Percentiles rank a stretch among this genome's conserved stretches.
phyloP scores from a whole-genome alignment of 2,888 invertebrate genomes.

The Yponomeuta evonymella region DNA sequence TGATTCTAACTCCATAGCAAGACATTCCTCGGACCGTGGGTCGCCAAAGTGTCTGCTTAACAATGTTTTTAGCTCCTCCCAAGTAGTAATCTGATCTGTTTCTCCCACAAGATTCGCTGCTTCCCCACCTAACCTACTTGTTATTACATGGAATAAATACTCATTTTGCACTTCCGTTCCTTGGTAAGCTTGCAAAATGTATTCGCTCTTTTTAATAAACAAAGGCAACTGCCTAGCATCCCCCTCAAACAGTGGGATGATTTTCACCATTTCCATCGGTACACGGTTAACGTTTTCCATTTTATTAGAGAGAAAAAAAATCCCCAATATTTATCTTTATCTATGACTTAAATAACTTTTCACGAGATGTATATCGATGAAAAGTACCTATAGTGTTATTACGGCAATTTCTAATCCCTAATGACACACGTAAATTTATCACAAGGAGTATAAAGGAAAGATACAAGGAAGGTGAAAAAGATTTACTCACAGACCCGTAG shows the following conservation, averaged over 20 bases:
- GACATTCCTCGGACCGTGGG: not conserved
- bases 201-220: not conserved
- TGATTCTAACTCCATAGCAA: not conserved
- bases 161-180: not conserved
- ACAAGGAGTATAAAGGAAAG: not conserved
- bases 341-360: not conserved
- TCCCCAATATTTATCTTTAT: not conserved
- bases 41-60: not conserved
- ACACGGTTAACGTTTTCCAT: not conserved
- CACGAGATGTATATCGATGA: not conserved
- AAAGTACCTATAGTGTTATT: too few relatives aligned
- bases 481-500: constrained; percentile 8
- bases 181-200: not conserved
- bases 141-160: constrained; percentile 7
- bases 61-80: not conserved
- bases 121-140: not conserved
- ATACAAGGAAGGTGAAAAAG: constrained; percentile 7
- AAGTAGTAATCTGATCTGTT: not conserved
- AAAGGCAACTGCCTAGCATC: not conserved
- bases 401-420: not conserved
- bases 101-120: not conserved
- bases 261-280: not conserved
- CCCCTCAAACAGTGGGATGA: not conserved
- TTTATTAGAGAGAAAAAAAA: not conserved
- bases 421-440: not conserved